phyloP scores from a whole-genome alignment of 2,888 invertebrate species.

The Luffia ferchaultella region DNA sequence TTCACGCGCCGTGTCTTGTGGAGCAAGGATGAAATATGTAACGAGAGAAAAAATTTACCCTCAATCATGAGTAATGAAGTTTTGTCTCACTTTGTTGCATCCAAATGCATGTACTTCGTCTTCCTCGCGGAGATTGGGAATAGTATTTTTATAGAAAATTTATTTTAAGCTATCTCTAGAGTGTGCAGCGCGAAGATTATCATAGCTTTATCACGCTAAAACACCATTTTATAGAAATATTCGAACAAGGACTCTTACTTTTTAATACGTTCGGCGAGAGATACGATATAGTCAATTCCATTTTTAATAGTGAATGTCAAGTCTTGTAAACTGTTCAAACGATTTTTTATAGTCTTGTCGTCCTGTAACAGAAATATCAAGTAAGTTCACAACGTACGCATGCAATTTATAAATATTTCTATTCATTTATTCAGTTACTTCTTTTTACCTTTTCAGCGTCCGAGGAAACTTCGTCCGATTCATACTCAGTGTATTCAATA shows the following conservation, averaged over 20 bases:
- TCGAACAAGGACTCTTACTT: slow-evolving; percentile 44
- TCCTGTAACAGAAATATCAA: slow-evolving; percentile 26
- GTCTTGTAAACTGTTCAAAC: slow-evolving; percentile 45
- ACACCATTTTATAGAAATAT: no score
- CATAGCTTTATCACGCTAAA: no score
- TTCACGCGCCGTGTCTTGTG: no score
- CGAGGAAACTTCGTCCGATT: not conserved
- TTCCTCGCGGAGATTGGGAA: no score
- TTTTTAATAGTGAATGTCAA: slow-evolving; percentile 55
- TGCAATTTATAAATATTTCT: not conserved
- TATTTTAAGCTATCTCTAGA: no score
- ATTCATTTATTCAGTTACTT: not conserved
- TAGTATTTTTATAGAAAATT: no score
- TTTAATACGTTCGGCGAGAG: slow-evolving; percentile 43
- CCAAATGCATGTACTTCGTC: no score
- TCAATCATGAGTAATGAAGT: no score
- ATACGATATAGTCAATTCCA: slow-evolving; percentile 49
- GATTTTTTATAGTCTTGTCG: slow-evolving; percentile 45
- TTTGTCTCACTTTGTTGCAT: no score
- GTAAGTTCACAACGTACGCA: not conserved
- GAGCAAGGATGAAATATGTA: no score
- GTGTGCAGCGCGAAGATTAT: no score
- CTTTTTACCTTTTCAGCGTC: slow-evolving; percentile 8
- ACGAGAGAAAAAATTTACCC: no score
- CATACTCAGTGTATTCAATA: not conserved